These are phyloP conservation scores for Spilarctia lutea DNA, from an alignment of 2,888 invertebrate genomes.

Conservation along the genomic window DNA sequence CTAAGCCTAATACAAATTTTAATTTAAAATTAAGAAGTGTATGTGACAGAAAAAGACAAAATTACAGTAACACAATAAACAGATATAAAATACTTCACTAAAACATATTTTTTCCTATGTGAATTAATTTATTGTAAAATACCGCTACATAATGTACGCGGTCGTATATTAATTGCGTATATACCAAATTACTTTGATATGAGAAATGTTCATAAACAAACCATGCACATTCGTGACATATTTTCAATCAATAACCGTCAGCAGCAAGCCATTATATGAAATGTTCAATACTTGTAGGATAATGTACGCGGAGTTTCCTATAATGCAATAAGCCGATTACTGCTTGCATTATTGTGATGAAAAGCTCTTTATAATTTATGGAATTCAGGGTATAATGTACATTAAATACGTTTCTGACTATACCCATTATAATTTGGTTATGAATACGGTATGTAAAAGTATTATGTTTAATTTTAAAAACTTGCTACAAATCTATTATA, in stretches of 20 bases:
- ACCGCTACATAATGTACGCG: neutral
- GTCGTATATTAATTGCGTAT: neutral
- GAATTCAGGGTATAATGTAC: slow-evolving; percentile 7
- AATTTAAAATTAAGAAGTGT: too few species aligned
- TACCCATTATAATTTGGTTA: slow-evolving; percentile 2
- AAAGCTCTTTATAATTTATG: slow-evolving; percentile 33
- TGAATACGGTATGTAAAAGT: neutral
- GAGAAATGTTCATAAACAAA: neutral
- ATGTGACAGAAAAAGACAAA: neutral
- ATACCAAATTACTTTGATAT: neutral
- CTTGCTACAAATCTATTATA: neutral
- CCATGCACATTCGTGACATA: neutral
- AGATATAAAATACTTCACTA: neutral
- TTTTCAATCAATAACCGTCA: neutral
- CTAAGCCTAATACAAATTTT: too few species aligned
- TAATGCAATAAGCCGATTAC: slow-evolving; percentile 37
- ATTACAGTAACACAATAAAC: neutral
- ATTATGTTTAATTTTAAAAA: neutral
- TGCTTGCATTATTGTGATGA: slow-evolving; percentile 26
- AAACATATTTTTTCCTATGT: neutral
- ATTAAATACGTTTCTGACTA: slow-evolving; percentile 5
- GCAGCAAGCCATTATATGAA: slow-evolving; percentile 13
- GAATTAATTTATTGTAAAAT: neutral
- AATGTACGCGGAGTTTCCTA: slow-evolving; percentile 2
- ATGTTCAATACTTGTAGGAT: slow-evolving; percentile 7